Conservation (phyloP, 2,888 invertebrate species). For the Philhelius pedissequus region DNA sequence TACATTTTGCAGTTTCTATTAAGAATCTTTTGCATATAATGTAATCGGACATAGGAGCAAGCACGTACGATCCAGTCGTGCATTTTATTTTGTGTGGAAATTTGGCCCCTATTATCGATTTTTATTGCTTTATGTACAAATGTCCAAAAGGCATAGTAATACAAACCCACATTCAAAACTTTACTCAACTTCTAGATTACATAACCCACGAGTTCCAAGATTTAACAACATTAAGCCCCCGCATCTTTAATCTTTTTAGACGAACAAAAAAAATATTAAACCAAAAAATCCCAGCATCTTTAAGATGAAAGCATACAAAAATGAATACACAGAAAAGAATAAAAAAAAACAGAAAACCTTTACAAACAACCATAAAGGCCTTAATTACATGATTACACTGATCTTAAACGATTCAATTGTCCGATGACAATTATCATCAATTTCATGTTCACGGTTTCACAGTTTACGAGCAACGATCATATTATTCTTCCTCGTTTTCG, state of each 20-base stretch:
- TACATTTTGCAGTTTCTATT: no score
- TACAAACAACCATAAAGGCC: neutral
- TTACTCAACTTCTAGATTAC: neutral
- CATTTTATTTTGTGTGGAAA: no score
- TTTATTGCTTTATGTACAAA: no score
- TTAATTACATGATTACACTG: slow-evolving; percentile 52
- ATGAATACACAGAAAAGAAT: neutral
- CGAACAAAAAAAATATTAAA: neutral
- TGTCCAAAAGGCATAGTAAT: no score
- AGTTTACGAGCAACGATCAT: no score
- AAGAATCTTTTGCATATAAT: no score
- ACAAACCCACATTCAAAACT: neutral
- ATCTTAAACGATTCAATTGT: slow-evolving; percentile 62
- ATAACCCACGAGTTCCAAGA: neutral
- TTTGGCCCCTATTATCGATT: no score
- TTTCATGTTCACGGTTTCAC: slow-evolving; percentile 61
- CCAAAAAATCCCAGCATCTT: neutral
- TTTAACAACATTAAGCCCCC: neutral
- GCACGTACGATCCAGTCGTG: no score
- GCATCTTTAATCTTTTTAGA: neutral
- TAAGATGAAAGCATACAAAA: neutral
- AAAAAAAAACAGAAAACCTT: neutral
- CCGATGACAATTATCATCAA: slow-evolving; percentile 58
- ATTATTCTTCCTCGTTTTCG: slow-evolving; percentile 20
- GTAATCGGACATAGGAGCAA: no score